phyloP scores from a whole-genome alignment of 2,797 vertebrate species.

The Hapalemur alaotrensis region DNA sequence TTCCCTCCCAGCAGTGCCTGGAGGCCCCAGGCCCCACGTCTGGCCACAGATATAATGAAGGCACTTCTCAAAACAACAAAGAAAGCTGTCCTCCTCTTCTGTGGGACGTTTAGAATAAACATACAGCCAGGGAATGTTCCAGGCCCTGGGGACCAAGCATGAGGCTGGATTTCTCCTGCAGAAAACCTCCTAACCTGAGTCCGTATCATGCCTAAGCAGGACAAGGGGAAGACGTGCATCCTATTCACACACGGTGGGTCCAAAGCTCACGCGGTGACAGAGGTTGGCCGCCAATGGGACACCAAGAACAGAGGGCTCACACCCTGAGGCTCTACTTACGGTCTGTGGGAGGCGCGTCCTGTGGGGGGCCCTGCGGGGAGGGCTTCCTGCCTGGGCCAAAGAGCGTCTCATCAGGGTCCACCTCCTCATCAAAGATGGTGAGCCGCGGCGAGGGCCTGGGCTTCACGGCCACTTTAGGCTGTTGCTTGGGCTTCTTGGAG shows the following conservation, averaged over 20 bases:
- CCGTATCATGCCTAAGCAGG: accelerated
- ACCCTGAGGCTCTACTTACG: constrained; percentile 76
- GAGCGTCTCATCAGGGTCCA: constrained; percentile 82
- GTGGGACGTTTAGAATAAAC: neutral
- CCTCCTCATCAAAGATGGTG: constrained; percentile 87
- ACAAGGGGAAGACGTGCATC: neutral
- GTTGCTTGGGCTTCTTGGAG: constrained; percentile 84
- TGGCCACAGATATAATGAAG: neutral
- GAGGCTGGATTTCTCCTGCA: neutral
- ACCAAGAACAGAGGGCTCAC: neutral
- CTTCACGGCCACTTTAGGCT: neutral
- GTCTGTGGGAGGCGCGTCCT: constrained; percentile 64
- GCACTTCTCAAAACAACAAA: neutral
- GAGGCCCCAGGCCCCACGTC: neutral
- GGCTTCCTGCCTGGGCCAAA: constrained; percentile 78
- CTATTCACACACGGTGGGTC: accelerated
- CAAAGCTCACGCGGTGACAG: neutral
- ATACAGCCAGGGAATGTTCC: neutral
- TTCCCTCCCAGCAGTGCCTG: neutral
- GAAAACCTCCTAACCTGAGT: neutral
- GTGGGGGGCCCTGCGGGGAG: neutral
- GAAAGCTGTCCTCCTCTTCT: neutral
- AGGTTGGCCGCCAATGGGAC: no score
- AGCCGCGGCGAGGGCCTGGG: constrained; percentile 65
- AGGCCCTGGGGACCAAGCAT: neutral